phyloP scores from a whole-genome alignment of 2,113 vertebrate species.

The Entelurus aequoreus region DNA sequence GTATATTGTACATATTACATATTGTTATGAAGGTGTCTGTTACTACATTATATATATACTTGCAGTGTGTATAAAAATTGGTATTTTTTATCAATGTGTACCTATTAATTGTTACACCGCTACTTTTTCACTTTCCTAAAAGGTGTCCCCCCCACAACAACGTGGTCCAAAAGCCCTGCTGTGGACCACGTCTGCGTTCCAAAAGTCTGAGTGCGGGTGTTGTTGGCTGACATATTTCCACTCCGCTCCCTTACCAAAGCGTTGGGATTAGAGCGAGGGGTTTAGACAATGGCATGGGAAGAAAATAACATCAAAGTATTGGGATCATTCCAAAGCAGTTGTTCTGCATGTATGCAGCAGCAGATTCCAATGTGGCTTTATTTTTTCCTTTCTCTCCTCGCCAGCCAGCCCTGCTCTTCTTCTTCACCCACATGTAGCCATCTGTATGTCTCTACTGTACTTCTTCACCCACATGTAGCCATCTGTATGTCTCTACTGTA shows the following conservation, averaged over 20 bases:
- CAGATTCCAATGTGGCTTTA: conserved; percentile 58
- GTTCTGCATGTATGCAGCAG: conserved; percentile 61
- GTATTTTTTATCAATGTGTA: no score
- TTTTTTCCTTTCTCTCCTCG: conserved; percentile 19
- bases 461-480: conserved; percentile 14
- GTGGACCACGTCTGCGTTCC: no score
- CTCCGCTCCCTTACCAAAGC: conserved; percentile 71
- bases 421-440: conserved; percentile 56
- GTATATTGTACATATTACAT: no score
- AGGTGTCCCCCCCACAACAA: no score
- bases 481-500: no score
- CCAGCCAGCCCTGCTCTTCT: conserved; percentile 53
- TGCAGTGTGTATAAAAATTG: no score
- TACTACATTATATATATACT: no score
- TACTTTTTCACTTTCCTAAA: no score
- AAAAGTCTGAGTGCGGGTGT: conserved; percentile 51
- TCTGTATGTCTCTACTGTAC: conserved; percentile 47
- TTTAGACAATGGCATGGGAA: conserved; percentile 66
- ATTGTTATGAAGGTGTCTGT: no score
- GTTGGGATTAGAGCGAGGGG: conserved; percentile 65
- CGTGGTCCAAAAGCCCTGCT: no score
- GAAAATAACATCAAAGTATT: conserved; percentile 75
- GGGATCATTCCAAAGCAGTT: conserved; percentile 73
- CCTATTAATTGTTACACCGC: no score
- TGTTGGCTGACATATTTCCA: conserved; percentile 71